Conservation (phyloP, 2,888 invertebrate species). For the Epicampocera succincta region DNA sequence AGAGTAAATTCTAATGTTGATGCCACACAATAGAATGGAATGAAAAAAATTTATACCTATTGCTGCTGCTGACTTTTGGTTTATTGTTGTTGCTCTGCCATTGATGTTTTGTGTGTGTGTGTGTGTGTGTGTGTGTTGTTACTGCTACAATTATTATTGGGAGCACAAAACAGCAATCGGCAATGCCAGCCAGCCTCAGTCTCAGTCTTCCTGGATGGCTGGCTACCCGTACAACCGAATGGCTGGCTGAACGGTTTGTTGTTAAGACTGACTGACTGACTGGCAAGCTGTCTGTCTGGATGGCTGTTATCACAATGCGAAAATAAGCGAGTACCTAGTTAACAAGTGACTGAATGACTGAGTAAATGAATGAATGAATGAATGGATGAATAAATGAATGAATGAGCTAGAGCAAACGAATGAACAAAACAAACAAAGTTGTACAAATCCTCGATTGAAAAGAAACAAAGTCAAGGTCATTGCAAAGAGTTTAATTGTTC, state of each 20-base stretch:
- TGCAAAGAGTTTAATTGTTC: constrained; percentile 82
- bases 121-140: constrained; percentile 31
- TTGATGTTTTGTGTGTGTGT: constrained; percentile 36
- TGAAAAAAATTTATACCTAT: constrained; percentile 31
- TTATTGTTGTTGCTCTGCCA: constrained; percentile 62
- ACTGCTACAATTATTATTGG: constrained; percentile 58
- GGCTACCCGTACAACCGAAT: constrained; percentile 16
- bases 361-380: constrained; percentile 64
- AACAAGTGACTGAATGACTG: constrained; percentile 67
- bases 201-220: constrained; percentile 59
- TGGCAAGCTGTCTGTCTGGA: constrained; percentile 24
- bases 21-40: constrained; percentile 55
- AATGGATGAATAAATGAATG: constrained; percentile 65
- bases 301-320: constrained; percentile 56
- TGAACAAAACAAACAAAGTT: constrained; percentile 69
- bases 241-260: constrained; percentile 27
- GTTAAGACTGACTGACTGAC: constrained; percentile 25
- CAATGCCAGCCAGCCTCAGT: constrained; percentile 50
- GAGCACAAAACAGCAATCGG: constrained; percentile 62
- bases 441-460: constrained; percentile 72
- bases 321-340: constrained; percentile 67
- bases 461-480: constrained; percentile 81
- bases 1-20: constrained; percentile 64
- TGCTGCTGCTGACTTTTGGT: constrained; percentile 62
- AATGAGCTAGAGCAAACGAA: constrained; percentile 65